A percentile compares a stretch with the other conserved stretches of the same genome.
Evolutionary conservation across 2,797 vertebrate genomes (phyloP).

Genomic region (Eulemur mongoz): DNA sequence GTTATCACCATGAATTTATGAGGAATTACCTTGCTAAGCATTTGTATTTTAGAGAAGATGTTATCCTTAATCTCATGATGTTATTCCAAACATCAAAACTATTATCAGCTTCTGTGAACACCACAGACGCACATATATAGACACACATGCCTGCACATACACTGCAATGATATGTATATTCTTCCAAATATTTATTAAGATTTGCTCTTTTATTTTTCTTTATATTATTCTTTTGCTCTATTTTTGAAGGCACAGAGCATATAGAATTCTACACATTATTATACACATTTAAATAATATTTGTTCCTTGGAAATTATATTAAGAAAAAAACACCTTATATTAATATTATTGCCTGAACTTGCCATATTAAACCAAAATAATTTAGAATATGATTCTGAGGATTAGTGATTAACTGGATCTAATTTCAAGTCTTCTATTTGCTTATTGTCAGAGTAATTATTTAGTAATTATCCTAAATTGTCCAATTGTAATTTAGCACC

Average conservation of each 20-base stretch:
- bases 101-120: background rate
- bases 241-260: background rate
- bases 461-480: slow-evolving; percentile 39
- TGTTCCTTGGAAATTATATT: background rate
- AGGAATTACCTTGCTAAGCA: background rate
- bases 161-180: background rate
- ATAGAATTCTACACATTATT: background rate
- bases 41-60: background rate
- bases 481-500: background rate
- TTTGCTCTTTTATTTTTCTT: background rate
- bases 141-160: too few species aligned
- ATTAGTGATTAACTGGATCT: background rate
- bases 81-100: background rate
- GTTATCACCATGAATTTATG: background rate
- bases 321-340: background rate
- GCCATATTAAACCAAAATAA: background rate
- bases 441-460: slow-evolving; percentile 33
- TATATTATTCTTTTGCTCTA: background rate
- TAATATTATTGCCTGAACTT: background rate
- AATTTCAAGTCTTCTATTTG: slow-evolving; percentile 37
- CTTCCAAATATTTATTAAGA: background rate
- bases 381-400: background rate
- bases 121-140: background rate
- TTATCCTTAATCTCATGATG: background rate
- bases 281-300: background rate